Percentiles rank a stretch among this genome's conserved stretches.
These are phyloP conservation scores for Protosalanx chinensis DNA, from an alignment of 2,797 vertebrate genomes.

Conservation along the genomic window DNA sequence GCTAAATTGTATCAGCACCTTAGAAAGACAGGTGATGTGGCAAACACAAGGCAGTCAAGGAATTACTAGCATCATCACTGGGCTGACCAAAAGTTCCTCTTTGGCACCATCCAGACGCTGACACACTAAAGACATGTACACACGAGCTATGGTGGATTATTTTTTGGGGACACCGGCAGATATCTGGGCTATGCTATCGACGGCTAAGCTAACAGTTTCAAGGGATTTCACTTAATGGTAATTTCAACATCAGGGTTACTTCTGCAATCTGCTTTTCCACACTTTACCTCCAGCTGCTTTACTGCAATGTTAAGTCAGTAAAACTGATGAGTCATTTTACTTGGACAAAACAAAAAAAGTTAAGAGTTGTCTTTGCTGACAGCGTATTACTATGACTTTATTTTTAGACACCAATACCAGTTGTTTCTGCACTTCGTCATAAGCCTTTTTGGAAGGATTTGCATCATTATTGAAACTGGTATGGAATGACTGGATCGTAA, in stretches of 20 bases:
- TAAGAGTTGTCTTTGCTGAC: too few species aligned
- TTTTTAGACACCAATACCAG: background rate
- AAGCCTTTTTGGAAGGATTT: background rate
- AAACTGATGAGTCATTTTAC: background rate
- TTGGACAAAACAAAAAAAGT: too few species aligned
- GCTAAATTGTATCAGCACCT: conserved; percentile 31
- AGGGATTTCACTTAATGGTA: background rate
- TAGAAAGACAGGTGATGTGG: conserved; percentile 43
- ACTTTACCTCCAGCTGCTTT: background rate
- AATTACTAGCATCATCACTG: conserved; percentile 27
- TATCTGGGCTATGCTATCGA: background rate
- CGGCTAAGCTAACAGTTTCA: conserved; percentile 1
- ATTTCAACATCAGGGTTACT: background rate
- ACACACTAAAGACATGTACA: conserved; percentile 9
- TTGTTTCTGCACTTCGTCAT: background rate
- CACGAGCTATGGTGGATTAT: background rate
- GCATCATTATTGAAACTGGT: background rate
- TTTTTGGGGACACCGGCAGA: background rate
- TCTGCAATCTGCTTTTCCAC: background rate
- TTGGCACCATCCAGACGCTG: conserved; percentile 35
- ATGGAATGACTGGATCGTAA: background rate
- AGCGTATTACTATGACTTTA: background rate
- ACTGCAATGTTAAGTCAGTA: conserved; percentile 1
- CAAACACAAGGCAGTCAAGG: conserved; percentile 27
- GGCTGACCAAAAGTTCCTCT: conserved; percentile 37